Evolutionary conservation across 2,888 invertebrate genomes (phyloP), one percentile per base, ranked within the genome.

Genomic region (Caenorhabditis plicata): DNA sequence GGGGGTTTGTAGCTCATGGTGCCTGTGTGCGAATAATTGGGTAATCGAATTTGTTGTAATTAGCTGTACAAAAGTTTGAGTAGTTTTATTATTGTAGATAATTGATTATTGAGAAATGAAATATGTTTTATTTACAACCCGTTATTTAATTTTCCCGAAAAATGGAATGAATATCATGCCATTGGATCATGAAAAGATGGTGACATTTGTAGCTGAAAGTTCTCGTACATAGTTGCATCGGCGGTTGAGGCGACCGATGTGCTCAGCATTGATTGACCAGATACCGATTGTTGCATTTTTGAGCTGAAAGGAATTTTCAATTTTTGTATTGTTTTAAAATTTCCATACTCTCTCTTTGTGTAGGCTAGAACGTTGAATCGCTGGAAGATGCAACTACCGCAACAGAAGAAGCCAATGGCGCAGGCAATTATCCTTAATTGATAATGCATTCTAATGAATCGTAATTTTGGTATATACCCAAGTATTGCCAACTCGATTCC

Each of bases 241-340:
- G 44, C 33, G 1, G 51, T 35, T 3, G 66, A 62, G 5, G 60
- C 48, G 15, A 54, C 32, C 3, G 60, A 60, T 23, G 52, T 51
- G 15, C 52, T 58, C 3, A 66, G 47, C 17, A 66, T 62, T 1
- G 66, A 66, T 33, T 66, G 66, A 20, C 66, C 66, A 11, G 66
- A 66, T 1, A 66, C 58, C 4, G 66, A 66, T 36, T 66, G 66
- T 19, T 55, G 56, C 38, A 66, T 47, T 43, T 66, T 66, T 8
- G 66, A 62, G 25, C n/a, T n/a, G n/a, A n/a, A n/a, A n/a, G n/a
- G n/a, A n/a, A n/a, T n/a, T n/a, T n/a, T n/a, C n/a, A n/a, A n/a
- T n/a, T n/a, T n/a, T n/a, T n/a, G n/a, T n/a, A n/a, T n/a, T n/a
- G n/a, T n/a, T n/a, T n/a, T n/a, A n/a, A n/a, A n/a, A n/a, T n/a